Evolutionary conservation across 2,113 vertebrate genomes (phyloP).

Genomic region (Melanerpes aurifrons): DNA sequence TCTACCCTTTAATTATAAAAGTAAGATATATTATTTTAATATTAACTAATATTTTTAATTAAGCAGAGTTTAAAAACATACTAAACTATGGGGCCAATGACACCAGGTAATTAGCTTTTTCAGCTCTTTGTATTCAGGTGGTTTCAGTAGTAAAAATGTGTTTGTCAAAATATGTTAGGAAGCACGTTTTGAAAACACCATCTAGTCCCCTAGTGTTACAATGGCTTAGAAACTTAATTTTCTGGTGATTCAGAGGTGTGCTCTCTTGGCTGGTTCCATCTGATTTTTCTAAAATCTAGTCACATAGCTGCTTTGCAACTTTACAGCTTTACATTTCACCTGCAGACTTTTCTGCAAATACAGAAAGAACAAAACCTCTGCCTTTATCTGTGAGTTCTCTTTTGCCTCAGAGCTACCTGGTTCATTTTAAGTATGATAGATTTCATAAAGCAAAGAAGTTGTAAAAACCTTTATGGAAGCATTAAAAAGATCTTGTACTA

Average conservation of each 20-base stretch:
- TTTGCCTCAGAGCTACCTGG: not conserved
- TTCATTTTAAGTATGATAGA: not conserved
- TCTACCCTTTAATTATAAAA: not conserved
- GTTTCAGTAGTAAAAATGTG: not conserved
- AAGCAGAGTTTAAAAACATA: not conserved
- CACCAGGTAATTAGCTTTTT: not conserved
- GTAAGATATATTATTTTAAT: not conserved
- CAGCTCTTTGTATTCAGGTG: not conserved
- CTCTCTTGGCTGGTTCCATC: not conserved
- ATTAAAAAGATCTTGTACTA: slow-evolving; percentile 4
- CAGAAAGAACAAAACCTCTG: not conserved
- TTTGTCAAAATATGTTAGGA: not conserved
- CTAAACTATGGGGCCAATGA: not conserved
- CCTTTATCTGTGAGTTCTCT: not conserved
- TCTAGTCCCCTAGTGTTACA: not conserved
- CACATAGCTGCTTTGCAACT: not conserved
- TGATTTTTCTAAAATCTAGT: slow-evolving; percentile 13
- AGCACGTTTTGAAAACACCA: not conserved
- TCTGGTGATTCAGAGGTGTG: not conserved
- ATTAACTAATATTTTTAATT: not conserved
- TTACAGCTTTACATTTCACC: not conserved
- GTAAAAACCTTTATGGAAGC: slow-evolving; percentile 40
- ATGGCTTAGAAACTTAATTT: not conserved
- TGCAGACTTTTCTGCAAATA: not conserved
- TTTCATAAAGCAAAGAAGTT: slow-evolving; percentile 2